These are phyloP conservation scores for Micrastur ruficollis DNA, from an alignment of 2,797 vertebrate species.

Conservation along the genomic window DNA sequence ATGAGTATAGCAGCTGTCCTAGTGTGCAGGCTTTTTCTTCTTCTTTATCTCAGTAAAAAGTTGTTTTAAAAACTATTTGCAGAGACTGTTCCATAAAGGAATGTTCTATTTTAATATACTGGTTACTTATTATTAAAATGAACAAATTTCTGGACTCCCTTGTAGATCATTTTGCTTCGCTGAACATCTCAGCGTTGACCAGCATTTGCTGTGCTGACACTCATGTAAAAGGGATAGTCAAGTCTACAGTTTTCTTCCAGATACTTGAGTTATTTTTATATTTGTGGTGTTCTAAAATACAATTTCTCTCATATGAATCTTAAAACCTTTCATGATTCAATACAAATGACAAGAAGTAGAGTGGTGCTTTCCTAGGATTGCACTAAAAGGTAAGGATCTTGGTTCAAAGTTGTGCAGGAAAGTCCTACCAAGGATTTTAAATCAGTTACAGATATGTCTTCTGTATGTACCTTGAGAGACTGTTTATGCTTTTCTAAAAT, in stretches of 20 bases:
- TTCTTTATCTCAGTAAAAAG: constrained; percentile 67
- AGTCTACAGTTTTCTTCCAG: background rate
- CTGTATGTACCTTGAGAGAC: background rate
- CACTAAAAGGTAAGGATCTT: background rate
- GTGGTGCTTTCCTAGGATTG: background rate
- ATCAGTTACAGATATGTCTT: background rate
- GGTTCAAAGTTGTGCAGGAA: background rate
- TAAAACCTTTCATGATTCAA: background rate
- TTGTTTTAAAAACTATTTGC: constrained; percentile 44
- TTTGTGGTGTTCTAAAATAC: background rate
- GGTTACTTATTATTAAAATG: constrained; percentile 46
- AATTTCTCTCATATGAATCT: background rate
- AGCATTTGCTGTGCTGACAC: background rate
- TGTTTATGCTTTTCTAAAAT: background rate
- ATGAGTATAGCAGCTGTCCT: constrained; percentile 71
- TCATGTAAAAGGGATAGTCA: background rate
- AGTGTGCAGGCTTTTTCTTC: constrained; percentile 59
- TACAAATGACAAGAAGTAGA: background rate
- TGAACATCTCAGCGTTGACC: background rate
- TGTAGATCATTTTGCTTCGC: fast-evolving
- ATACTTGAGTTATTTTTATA: background rate
- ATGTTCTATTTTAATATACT: constrained; percentile 26
- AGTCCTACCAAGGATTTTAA: background rate
- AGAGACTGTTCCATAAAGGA: constrained; percentile 15
- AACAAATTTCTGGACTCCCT: background rate